Evolutionary conservation across 2,888 invertebrate species (phyloP), one percentile per base, ranked within the genome.

Genomic region (Xylocampa areola): DNA sequence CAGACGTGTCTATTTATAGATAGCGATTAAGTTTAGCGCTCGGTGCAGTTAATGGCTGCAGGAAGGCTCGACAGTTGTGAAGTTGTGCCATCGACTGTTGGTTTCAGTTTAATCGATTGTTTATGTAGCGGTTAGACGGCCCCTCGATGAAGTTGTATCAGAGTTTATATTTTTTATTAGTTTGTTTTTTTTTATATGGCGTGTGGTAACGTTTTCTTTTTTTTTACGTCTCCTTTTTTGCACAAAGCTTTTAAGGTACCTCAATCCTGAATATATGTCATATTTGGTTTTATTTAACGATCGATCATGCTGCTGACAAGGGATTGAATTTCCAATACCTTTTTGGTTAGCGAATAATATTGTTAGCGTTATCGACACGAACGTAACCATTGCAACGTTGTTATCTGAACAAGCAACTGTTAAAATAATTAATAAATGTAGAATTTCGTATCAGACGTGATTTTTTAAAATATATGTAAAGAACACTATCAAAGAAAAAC

Each of bases 1-100:
- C 89, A 90, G 90, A 88, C 90, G 77, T 80, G 77, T 88, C 90
- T 92, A 92, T 92, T 90, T 91, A 91, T 91, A 91, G 84, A 85
- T 80, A 67, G 82, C 85, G 85, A 88, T 89, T 86, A 87, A 85
- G 81, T 84, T 81, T 77, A 80, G 81, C 77, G 75, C 70, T 79
- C 68, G 72, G 60, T 76, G 70, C 85, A 83, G 80, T 82, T 82
- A 82, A 84, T 82, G 75, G 75, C 55, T 67, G 81, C 80, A 80
- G 78, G 64, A 63, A 74, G 79, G 62, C 62, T 63, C 69, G 72
- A 63, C 72, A 68, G 80, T 78, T 69, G 72, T 14, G 72, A 72
- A 77, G 67, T 76, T 73, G 62, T 57, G 45, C 73, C 67, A 73
- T 73, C 73, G 73, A 68, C 71, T 72, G 73, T 59, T 71, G 71